Conservation (phyloP, 1,140 invertebrate species). For the Notospermus geniculatus region DNA sequence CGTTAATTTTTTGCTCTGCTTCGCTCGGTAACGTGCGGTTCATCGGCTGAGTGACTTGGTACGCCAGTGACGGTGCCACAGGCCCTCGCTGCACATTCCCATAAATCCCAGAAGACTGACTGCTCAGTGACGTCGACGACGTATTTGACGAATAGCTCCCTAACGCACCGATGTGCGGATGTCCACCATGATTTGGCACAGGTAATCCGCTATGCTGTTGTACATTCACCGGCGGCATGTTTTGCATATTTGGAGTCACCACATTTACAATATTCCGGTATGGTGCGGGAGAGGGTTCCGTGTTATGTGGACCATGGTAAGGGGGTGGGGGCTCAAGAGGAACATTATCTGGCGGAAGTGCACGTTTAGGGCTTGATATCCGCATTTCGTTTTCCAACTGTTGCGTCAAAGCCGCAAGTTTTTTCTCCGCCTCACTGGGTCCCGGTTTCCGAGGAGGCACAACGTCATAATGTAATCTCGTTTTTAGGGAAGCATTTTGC, state of each 20-base stretch:
- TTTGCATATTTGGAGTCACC: neutral
- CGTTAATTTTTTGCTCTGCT: conserved; percentile 79
- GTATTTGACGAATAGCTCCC: no score
- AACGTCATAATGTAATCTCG: conserved; percentile 82
- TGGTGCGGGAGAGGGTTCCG: conserved; percentile 35
- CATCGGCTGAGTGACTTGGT: conserved; percentile 12
- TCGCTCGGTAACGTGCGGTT: conserved; percentile 72
- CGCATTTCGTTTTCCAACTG: conserved; percentile 55
- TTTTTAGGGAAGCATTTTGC: no score
- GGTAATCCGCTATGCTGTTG: no score
- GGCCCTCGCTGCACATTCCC: neutral
- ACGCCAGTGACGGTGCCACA: neutral
- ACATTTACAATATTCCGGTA: neutral
- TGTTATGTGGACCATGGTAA: conserved; percentile 53
- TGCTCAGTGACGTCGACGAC: neutral
- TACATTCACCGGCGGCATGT: no score
- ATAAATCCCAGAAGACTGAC: conserved; percentile 1
- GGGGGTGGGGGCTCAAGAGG: conserved; percentile 49
- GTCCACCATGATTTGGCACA: no score
- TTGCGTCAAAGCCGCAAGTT: conserved; percentile 55
- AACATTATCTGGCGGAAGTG: conserved; percentile 52
- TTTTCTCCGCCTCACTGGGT: conserved; percentile 55
- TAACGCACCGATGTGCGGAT: no score
- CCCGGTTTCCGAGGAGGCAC: conserved; percentile 64
- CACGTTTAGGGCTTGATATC: conserved; percentile 26